Evolutionary conservation across 2,113 vertebrate species (phyloP).

Genomic region (Aldabrachelys gigantea): DNA sequence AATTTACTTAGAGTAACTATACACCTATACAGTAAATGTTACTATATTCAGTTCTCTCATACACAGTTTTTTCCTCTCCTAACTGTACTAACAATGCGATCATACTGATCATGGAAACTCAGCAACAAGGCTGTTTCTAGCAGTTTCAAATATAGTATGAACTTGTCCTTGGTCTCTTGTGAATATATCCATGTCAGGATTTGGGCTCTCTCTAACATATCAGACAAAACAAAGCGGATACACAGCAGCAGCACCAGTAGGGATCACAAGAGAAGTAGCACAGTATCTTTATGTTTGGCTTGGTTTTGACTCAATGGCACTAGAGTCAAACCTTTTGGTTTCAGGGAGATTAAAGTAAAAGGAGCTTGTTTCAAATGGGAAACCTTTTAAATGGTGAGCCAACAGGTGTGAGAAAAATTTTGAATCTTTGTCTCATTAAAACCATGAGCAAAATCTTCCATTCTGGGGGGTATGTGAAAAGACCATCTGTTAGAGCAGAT

Average conservation of each 20-base stretch:
- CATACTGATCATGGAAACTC: rapidly evolving
- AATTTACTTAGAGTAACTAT: background rate
- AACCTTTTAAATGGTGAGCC: background rate
- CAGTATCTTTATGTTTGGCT: background rate
- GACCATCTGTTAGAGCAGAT: background rate
- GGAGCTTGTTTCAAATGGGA: background rate
- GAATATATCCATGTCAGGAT: background rate
- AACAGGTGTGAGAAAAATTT: background rate
- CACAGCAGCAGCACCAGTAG: background rate
- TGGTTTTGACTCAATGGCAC: background rate
- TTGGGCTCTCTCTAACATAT: background rate
- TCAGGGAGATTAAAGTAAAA: background rate
- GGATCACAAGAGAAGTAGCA: background rate
- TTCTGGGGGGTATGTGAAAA: background rate
- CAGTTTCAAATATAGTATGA: background rate
- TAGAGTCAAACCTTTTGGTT: background rate
- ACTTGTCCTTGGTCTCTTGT: background rate
- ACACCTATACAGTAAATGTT: background rate
- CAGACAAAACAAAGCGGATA: background rate
- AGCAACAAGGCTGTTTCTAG: background rate
- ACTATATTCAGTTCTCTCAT: background rate
- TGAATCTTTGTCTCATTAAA: background rate
- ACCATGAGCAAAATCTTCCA: background rate
- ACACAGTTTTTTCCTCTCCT: background rate
- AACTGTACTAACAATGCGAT: background rate